phyloP scores from a whole-genome alignment of 2,888 invertebrate genomes.

The Digitonthophagus gazella region DNA sequence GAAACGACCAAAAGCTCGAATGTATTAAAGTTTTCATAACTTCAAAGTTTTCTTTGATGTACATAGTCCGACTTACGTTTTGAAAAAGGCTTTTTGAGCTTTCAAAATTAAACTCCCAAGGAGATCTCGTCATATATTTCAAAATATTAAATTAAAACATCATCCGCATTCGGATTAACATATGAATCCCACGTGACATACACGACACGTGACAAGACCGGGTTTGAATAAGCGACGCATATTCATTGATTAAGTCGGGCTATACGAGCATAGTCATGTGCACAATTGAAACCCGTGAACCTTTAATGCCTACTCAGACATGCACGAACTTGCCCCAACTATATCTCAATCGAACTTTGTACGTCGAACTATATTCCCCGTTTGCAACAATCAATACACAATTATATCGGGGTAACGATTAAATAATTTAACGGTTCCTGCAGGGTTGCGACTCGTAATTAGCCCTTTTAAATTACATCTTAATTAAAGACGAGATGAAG shows the following conservation, averaged over 20 bases:
- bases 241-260: neutral
- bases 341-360: neutral
- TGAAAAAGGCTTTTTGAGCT: no score
- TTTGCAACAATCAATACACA: neutral
- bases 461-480: neutral
- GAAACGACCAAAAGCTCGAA: neutral
- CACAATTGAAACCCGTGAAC: neutral
- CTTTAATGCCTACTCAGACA: neutral
- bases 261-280: neutral
- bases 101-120: no score
- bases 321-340: neutral
- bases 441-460: neutral
- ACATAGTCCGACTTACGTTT: neutral
- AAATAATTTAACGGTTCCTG: neutral
- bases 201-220: neutral
- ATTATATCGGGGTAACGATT: neutral
- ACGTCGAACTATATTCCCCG: neutral
- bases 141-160: no score
- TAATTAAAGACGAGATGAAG: no score
- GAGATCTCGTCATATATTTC: no score
- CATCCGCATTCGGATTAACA: neutral
- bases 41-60: neutral
- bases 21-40: neutral
- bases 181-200: neutral
- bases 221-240: neutral